Conservation (phyloP, 1,140 invertebrate species). For the Trichomalopsis sarcophagae region DNA sequence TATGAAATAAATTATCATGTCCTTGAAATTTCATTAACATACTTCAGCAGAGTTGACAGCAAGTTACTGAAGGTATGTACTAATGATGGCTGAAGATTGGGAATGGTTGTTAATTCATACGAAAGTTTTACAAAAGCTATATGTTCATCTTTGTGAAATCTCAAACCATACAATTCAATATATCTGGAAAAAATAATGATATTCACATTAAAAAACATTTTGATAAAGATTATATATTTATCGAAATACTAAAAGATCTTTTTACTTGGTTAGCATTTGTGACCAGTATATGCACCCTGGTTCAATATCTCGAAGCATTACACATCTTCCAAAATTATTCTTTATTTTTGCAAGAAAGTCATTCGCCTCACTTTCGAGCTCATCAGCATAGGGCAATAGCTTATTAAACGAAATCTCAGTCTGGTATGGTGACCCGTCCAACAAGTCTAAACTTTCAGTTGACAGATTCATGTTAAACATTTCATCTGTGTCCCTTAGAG, state of each 20-base stretch:
- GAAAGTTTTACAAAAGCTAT: constrained; percentile 87
- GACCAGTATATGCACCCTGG: constrained; percentile 81
- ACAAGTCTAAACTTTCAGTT: constrained; percentile 24
- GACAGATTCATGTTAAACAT: constrained; percentile 15
- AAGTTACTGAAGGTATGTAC: constrained; percentile 81
- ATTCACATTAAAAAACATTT: background rate
- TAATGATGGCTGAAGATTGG: constrained; percentile 84
- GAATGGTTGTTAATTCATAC: constrained; percentile 85
- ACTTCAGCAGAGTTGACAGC: constrained; percentile 77
- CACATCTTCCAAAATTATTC: constrained; percentile 80
- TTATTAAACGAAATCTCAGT: constrained; percentile 81
- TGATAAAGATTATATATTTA: background rate
- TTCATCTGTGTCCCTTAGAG: background rate
- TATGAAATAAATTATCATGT: background rate
- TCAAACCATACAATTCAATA: constrained; percentile 87
- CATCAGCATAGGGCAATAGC: constrained; percentile 80
- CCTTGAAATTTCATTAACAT: constrained; percentile 57
- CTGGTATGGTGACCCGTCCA: constrained; percentile 65
- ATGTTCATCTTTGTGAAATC: constrained; percentile 94
- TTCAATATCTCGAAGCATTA: constrained; percentile 82
- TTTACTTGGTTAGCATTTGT: constrained; percentile 79
- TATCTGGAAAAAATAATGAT: constrained; percentile 78
- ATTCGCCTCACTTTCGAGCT: constrained; percentile 81
- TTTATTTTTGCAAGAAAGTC: constrained; percentile 80
- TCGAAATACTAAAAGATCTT: background rate